These are phyloP conservation scores for Orius insidiosus DNA, from an alignment of 1,140 invertebrate genomes.

Conservation along the genomic window DNA sequence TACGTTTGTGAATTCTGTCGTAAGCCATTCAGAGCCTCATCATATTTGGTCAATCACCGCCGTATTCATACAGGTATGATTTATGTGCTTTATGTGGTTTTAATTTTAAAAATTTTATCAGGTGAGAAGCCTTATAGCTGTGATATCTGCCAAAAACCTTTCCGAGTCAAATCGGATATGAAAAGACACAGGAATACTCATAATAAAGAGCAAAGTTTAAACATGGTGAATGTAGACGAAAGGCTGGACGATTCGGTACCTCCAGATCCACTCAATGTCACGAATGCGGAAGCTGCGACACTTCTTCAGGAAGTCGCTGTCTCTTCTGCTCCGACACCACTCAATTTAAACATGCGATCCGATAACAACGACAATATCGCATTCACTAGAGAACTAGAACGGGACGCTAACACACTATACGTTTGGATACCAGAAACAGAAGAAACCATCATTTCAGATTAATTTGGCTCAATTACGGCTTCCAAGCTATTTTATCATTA, in stretches of 20 bases:
- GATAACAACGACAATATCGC: conserved; percentile 5
- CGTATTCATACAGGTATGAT: conserved; percentile 73
- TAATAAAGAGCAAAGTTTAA: conserved; percentile 27
- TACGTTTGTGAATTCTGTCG: conserved; percentile 73
- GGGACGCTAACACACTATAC: conserved; percentile 11
- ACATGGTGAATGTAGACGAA: background rate
- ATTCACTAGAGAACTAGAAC: conserved; percentile 4
- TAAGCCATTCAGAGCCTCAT: conserved; percentile 69
- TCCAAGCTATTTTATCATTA: no score
- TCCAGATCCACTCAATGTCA: background rate
- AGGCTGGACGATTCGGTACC: background rate
- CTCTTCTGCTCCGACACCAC: background rate
- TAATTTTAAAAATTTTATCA: no score
- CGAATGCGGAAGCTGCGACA: background rate
- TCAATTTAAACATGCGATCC: conserved; percentile 7
- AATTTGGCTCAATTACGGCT: conserved; percentile 2
- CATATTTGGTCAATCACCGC: conserved; percentile 69
- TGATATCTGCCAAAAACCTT: conserved; percentile 59
- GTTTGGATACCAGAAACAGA: conserved; percentile 12
- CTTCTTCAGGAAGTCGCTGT: background rate
- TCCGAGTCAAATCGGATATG: conserved; percentile 71
- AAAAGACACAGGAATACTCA: conserved; percentile 74
- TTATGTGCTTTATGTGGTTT: no score
- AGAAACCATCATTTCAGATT: conserved; percentile 11
- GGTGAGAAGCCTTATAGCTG: conserved; percentile 60